Evolutionary conservation across 2,888 invertebrate species (phyloP).

Genomic region (Acronicta aceris): DNA sequence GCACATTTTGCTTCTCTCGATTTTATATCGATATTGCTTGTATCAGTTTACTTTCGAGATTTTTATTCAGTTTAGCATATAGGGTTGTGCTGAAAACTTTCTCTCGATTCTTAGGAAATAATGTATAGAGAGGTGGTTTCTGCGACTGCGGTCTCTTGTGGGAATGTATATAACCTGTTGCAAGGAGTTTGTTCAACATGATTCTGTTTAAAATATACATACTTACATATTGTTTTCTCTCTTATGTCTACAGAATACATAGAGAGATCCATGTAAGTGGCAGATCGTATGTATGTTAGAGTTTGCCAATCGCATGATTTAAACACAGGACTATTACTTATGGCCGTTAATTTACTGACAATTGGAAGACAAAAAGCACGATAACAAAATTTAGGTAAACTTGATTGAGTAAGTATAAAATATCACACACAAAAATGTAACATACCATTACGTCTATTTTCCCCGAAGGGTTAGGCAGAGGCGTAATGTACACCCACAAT

Average conservation of each 20-base stretch:
- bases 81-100: slow-evolving; percentile 35
- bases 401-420: too few species aligned
- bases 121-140: slow-evolving; percentile 37
- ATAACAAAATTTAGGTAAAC: too few species aligned
- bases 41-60: slow-evolving; percentile 34
- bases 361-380: too few species aligned
- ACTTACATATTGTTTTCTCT: slow-evolving; percentile 12
- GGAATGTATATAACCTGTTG: slow-evolving; percentile 47
- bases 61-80: slow-evolving; percentile 44
- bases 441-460: too few species aligned
- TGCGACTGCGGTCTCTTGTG: slow-evolving; percentile 42
- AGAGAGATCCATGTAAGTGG: slow-evolving; percentile 10
- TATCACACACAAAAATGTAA: too few species aligned
- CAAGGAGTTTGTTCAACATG: slow-evolving; percentile 17
- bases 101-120: slow-evolving; percentile 34
- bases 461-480: too few species aligned
- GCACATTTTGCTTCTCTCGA: slow-evolving; percentile 42
- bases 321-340: slow-evolving; percentile 3
- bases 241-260: neutral
- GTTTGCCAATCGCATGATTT: slow-evolving; percentile 31
- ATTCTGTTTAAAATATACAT: slow-evolving; percentile 22
- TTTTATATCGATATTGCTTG: slow-evolving; percentile 49
- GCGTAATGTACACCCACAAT: too few species aligned
- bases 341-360: too few species aligned
- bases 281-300: slow-evolving; percentile 19